These are phyloP conservation scores for Operophtera brumata DNA, from an alignment of 2,888 invertebrate species.

Conservation along the genomic window DNA sequence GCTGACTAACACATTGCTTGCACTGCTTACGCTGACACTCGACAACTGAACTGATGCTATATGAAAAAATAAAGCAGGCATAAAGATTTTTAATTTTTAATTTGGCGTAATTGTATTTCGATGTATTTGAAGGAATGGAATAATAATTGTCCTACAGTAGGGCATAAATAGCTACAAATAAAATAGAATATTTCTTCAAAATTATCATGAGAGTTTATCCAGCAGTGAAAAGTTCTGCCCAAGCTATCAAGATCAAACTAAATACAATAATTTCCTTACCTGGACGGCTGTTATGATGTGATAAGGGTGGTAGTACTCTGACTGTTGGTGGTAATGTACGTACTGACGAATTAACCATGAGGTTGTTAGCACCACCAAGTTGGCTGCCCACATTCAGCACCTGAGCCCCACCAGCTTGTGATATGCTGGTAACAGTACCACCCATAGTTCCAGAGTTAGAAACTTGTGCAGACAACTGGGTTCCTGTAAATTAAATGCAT, in stretches of 20 bases:
- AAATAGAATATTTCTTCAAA: too few species aligned
- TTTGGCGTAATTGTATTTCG: too few species aligned
- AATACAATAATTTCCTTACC: conserved; percentile 42
- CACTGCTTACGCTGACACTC: conserved; percentile 59
- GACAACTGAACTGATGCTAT: conserved; percentile 53
- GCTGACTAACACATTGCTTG: conserved; percentile 63
- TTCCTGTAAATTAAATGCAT: conserved; percentile 35
- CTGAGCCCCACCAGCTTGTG: conserved; percentile 57
- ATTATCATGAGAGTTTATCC: too few species aligned
- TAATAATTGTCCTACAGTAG: too few species aligned
- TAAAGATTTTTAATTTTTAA: too few species aligned
- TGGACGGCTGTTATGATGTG: conserved; percentile 67
- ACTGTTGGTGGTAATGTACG: conserved; percentile 69
- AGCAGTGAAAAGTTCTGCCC: too few species aligned
- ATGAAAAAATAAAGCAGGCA: too few species aligned
- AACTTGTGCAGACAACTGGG: conserved; percentile 59
- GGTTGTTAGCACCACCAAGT: conserved; percentile 56
- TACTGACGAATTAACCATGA: conserved; percentile 69
- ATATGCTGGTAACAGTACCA: conserved; percentile 53
- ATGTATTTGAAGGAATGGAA: neutral
- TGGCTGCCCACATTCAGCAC: conserved; percentile 67
- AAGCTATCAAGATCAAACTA: too few species aligned
- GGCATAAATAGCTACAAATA: too few species aligned
- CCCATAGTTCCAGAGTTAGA: conserved; percentile 51
- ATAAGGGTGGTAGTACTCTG: conserved; percentile 66